A percentile compares a stretch with the other conserved stretches of the same genome.
Evolutionary conservation across 2,113 vertebrate genomes (phyloP).

Genomic region (Isichthys henryi): DNA sequence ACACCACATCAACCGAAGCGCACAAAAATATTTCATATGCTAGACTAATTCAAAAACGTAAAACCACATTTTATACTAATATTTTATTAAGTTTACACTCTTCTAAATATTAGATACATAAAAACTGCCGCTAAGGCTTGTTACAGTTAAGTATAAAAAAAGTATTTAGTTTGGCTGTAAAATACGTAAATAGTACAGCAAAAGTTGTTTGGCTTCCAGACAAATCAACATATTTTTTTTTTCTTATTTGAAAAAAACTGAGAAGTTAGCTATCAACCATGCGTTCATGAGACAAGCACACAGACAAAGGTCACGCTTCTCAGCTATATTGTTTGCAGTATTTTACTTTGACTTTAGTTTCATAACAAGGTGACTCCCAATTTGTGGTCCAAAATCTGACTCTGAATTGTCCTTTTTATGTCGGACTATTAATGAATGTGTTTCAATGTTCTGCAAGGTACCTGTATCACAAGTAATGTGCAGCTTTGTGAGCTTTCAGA

Average conservation of each 20-base stretch:
- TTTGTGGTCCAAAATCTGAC: neutral
- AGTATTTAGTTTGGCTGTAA: neutral
- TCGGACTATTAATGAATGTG: neutral
- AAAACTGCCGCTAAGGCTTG: neutral
- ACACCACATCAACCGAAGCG: neutral
- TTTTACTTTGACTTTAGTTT: neutral
- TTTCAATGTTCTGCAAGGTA: neutral
- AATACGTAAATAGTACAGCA: neutral
- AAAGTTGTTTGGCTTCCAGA: neutral
- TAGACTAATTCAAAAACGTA: neutral
- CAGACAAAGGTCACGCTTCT: neutral
- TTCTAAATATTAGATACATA: neutral
- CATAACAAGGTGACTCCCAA: neutral
- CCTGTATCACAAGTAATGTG: neutral
- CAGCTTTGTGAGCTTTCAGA: neutral
- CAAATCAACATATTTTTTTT: neutral
- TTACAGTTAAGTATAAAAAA: neutral
- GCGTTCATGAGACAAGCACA: neutral
- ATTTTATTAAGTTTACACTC: neutral
- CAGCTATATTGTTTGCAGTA: neutral
- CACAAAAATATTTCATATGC: neutral
- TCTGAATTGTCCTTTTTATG: neutral
- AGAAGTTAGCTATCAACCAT: neutral
- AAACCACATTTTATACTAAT: neutral
- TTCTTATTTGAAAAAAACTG: neutral